These are phyloP conservation scores for Xenopus laevis DNA, from an alignment of 2,113 vertebrate species.

Conservation along the genomic window DNA sequence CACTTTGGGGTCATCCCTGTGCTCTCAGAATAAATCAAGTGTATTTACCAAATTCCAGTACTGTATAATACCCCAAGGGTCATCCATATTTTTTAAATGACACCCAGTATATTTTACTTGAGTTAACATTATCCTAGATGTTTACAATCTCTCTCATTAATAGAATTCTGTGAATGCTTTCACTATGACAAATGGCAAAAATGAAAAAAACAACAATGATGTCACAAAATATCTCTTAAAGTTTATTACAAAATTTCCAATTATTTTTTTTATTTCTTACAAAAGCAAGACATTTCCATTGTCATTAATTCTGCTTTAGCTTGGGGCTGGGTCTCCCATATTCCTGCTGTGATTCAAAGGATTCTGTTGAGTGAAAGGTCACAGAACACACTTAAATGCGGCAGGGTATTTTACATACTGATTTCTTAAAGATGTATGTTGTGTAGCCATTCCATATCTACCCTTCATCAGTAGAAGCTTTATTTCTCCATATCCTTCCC, in stretches of 20 bases:
- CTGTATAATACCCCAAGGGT: too few relatives aligned
- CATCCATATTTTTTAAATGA: too few relatives aligned
- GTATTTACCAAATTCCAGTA: too few relatives aligned
- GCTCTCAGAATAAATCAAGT: too few relatives aligned
- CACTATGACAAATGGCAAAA: constrained; percentile 8
- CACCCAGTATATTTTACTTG: too few relatives aligned
- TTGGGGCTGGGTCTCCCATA: constrained; percentile 4
- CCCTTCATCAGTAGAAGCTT: constrained; percentile 26
- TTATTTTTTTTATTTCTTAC: background rate
- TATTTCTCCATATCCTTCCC: constrained; percentile 3
- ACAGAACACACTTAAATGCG: background rate
- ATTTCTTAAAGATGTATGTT: constrained; percentile 29
- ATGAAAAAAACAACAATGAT: constrained; percentile 16
- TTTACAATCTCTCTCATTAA: too few relatives aligned
- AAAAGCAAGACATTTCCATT: constrained; percentile 11
- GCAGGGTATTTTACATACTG: constrained; percentile 6
- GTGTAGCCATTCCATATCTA: constrained; percentile 16
- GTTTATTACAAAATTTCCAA: background rate
- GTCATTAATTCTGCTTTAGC: constrained; percentile 17
- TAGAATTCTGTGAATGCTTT: too few relatives aligned
- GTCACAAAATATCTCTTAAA: constrained; percentile 28
- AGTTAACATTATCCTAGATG: too few relatives aligned
- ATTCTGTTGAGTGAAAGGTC: constrained; percentile 27
- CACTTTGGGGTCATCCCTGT: too few relatives aligned
- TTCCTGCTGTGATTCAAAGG: too few relatives aligned